Evolutionary conservation across 2,888 invertebrate genomes (phyloP), one percentile per base, ranked within the genome.

Genomic region (Fragum sueziense): DNA sequence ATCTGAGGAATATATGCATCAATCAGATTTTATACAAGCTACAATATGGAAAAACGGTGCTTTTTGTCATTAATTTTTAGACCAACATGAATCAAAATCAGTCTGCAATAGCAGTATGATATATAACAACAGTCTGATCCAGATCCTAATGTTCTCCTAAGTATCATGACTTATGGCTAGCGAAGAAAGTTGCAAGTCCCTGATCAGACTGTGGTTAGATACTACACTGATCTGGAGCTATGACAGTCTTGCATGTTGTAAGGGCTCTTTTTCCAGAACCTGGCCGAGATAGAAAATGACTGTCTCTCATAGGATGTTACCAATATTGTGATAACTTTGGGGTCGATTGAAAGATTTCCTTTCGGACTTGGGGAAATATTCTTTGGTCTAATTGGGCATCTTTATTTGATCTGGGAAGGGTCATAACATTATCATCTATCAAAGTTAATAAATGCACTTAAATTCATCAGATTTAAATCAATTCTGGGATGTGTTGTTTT

Each of bases 381-480:
- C 47, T 47, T 31, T 62, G n/a, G 29, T n/a, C 61, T 61, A 72
- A 72, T 72, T 51, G 72, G 41, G 20, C 34, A 37, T 68, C 68
- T 68, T 74, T 74, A 74, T 69, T 68, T 74, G 37, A 74, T 74
- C 68, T 68, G 33, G 37, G 54, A 68, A 34, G 52, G 74, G 74
- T 74, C 74, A 74, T 68, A 54, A 52, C 27, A 68, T 33, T 41
- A 51, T 37, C 68, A 74, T 74, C 68, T 68, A 74, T 74, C 74
- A 74, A 74, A 54, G 20, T 74, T 74, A 68, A 74, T 68, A 74
- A 74, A 74, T 74, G 74, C 73, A 80, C 78, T 80, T 75, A 78
- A 80, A 80, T 78, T 75, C 72, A 69, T 80, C 57, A 76, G 77
- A 80, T 80, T 83, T 75, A 75, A 83, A 80, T 79, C 78, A 79